Evolutionary conservation across 2,888 invertebrate genomes (phyloP).

Genomic region (Digitonthophagus gazella): DNA sequence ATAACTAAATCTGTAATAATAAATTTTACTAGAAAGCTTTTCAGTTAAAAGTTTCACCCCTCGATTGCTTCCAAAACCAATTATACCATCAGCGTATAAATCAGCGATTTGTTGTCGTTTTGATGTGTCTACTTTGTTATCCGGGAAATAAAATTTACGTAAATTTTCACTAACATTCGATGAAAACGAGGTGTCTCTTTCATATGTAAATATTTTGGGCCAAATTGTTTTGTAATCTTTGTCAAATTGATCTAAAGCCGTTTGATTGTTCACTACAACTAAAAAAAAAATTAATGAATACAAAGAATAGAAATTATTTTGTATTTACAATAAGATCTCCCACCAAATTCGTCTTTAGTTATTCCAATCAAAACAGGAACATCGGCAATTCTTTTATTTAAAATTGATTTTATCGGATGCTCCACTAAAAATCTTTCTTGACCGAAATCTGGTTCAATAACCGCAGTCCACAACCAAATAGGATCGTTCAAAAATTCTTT

Average conservation of each 20-base stretch:
- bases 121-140: slow-evolving; percentile 48
- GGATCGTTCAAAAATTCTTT: slow-evolving; percentile 52
- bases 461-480: slow-evolving; percentile 58
- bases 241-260: slow-evolving; percentile 56
- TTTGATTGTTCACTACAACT: slow-evolving; percentile 56
- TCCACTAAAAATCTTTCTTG: slow-evolving; percentile 62
- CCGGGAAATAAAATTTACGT: slow-evolving; percentile 54
- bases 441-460: slow-evolving; percentile 64
- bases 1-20: slow-evolving; percentile 63
- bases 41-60: slow-evolving; percentile 60
- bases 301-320: too few species aligned
- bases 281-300: too few species aligned
- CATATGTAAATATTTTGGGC: slow-evolving; percentile 63
- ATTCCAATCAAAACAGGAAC: slow-evolving; percentile 64
- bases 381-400: slow-evolving; percentile 55
- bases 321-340: slow-evolving; percentile 59
- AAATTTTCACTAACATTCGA: slow-evolving; percentile 55
- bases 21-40: slow-evolving; percentile 57
- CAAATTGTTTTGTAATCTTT: slow-evolving; percentile 61
- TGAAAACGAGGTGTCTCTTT: slow-evolving; percentile 57
- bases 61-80: slow-evolving; percentile 61
- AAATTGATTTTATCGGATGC: slow-evolving; percentile 58
- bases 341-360: slow-evolving; percentile 64
- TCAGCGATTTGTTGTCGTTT: slow-evolving; percentile 48
- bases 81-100: slow-evolving; percentile 60